phyloP scores from a whole-genome alignment of 2,888 invertebrate species.

The Drosophila limbata region DNA sequence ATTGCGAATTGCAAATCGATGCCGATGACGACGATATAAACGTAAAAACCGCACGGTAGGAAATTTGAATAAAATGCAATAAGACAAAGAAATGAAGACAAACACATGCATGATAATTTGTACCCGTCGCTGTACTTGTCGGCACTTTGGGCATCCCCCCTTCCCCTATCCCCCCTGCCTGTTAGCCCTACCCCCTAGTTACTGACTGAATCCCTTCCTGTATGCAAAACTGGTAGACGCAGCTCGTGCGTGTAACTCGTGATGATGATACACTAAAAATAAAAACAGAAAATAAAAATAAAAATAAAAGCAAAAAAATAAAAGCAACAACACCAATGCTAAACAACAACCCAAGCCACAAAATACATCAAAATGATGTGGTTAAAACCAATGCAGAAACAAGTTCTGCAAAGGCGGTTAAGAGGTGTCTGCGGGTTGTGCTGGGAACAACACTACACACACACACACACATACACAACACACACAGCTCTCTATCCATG shows the following conservation, averaged over 20 bases:
- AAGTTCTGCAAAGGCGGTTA: constrained; percentile 53
- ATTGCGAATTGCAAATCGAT: constrained; percentile 82
- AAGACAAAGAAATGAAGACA: constrained; percentile 72
- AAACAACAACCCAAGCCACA: constrained; percentile 79
- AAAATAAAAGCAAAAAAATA: constrained; percentile 2
- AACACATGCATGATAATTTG: constrained; percentile 76
- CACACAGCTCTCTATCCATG: constrained; percentile 20
- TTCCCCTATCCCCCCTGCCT: neutral
- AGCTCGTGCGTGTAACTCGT: constrained; percentile 79
- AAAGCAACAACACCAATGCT: constrained; percentile 49
- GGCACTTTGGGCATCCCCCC: constrained; percentile 62
- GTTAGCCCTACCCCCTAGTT: constrained; percentile 8
- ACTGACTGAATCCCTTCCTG: constrained; percentile 13
- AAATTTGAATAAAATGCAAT: constrained; percentile 82
- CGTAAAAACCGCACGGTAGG: constrained; percentile 81
- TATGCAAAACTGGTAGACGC: constrained; percentile 66
- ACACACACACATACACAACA: constrained; percentile 6
- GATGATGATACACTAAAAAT: constrained; percentile 66
- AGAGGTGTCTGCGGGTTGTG: constrained; percentile 51
- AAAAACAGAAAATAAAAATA: constrained; percentile 21
- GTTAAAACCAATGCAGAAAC: constrained; percentile 77
- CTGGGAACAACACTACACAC: constrained; percentile 12
- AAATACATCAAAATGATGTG: constrained; percentile 82
- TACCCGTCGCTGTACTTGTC: constrained; percentile 62
- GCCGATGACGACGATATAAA: constrained; percentile 61